A percentile compares a stretch with the other conserved stretches of the same genome.
Evolutionary conservation across 2,888 invertebrate genomes (phyloP).

Genomic region (Zele albiditarsus): DNA sequence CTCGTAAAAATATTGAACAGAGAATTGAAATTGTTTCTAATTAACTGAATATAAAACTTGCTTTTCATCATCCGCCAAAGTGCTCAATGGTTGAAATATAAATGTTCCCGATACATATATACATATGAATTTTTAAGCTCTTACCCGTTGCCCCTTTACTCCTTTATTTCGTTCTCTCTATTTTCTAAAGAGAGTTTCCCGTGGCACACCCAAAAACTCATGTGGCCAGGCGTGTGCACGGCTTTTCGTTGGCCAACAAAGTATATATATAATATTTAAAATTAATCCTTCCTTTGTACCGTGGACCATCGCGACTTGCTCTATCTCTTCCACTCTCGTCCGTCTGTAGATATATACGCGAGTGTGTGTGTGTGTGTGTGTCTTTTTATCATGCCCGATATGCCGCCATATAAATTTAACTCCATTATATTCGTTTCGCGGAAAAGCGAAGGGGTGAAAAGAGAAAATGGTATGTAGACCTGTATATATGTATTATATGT

Average conservation of each 20-base stretch:
- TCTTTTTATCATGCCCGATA: conserved; percentile 71
- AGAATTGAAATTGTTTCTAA: too few species aligned
- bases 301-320: background rate
- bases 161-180: background rate
- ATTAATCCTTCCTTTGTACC: conserved; percentile 64
- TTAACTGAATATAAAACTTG: too few species aligned
- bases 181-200: conserved; percentile 33
- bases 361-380: conserved; percentile 58
- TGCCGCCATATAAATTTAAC: conserved; percentile 71
- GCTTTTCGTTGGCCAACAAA: conserved; percentile 46
- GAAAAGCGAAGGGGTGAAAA: conserved; percentile 44
- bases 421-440: conserved; percentile 64
- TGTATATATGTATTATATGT: background rate
- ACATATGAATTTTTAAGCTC: conserved; percentile 42
- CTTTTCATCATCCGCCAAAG: too few species aligned
- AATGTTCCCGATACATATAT: too few species aligned
- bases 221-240: conserved; percentile 47
- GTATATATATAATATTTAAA: conserved; percentile 67
- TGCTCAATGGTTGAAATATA: too few species aligned
- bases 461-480: conserved; percentile 43
- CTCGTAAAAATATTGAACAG: background rate
- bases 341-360: too few species aligned
- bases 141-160: conserved; percentile 1
- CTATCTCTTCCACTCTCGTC: background rate
- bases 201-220: conserved; percentile 5